Percentiles rank a stretch among this genome's conserved stretches.
Conservation (phyloP, 1,140 invertebrate genomes). For the Aphaenogaster rudis region DNA sequence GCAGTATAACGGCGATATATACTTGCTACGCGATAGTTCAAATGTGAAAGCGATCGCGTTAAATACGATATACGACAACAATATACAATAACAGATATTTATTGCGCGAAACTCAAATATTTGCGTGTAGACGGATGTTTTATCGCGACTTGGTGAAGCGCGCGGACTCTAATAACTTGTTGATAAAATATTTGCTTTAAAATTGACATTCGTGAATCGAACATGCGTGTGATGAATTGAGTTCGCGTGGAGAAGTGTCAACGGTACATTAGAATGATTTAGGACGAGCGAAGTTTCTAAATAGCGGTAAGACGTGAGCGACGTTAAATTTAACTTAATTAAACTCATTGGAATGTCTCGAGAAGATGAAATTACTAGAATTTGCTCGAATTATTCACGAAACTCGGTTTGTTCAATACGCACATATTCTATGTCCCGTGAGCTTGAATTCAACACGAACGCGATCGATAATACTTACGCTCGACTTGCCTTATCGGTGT, state of each 20-base stretch:
- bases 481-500: background rate
- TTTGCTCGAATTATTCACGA: conserved; percentile 32
- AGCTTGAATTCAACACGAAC: conserved; percentile 23
- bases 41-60: conserved; percentile 30
- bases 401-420: conserved; percentile 7
- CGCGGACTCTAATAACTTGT: conserved; percentile 36
- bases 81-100: conserved; percentile 54
- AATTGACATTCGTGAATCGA: conserved; percentile 2
- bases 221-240: background rate
- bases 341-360: conserved; percentile 27
- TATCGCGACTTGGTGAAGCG: conserved; percentile 28
- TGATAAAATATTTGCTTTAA: conserved; percentile 53
- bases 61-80: conserved; percentile 43
- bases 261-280: background rate
- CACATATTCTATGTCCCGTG: conserved; percentile 4
- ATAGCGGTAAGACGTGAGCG: conserved; percentile 20
- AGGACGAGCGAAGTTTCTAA: background rate
- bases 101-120: conserved; percentile 55
- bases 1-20: conserved; percentile 8
- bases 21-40: conserved; percentile 14
- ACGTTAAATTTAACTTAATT: conserved; percentile 34
- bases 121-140: conserved; percentile 24
- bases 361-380: conserved; percentile 40
- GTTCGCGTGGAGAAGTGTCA: background rate
- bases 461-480: conserved; percentile 34